Conservation (phyloP, 64 coral and sea anemone genomes). For the Platygyra sinensis region DNA sequence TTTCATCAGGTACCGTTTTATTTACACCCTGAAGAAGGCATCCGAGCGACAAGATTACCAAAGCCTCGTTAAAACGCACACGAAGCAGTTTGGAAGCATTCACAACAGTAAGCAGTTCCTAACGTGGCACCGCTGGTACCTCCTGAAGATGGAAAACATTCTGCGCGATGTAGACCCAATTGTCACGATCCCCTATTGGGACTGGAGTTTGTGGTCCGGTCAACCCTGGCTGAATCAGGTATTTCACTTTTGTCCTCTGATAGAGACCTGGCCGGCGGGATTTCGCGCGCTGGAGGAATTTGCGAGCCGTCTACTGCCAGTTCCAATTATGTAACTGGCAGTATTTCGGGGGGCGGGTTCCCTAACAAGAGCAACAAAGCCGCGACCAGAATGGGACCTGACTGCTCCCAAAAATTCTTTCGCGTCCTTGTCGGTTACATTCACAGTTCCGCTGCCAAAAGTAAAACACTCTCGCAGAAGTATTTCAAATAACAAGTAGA, state of each 20-base stretch:
- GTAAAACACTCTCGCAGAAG: too few species aligned
- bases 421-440: too few species aligned
- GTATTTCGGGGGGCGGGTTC: too few species aligned
- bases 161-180: constrained; percentile 49
- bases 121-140: constrained; percentile 66
- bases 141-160: constrained; percentile 60
- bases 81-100: constrained; percentile 5
- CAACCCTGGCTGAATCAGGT: constrained; percentile 63
- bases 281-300: too few species aligned
- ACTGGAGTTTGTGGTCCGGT: constrained; percentile 66
- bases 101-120: constrained; percentile 58
- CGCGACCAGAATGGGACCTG: too few species aligned
- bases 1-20: background rate
- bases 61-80: constrained; percentile 1
- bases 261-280: too few species aligned
- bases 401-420: background rate
- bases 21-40: background rate
- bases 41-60: background rate
- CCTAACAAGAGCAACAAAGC: too few species aligned
- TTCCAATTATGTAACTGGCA: too few species aligned
- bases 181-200: constrained; percentile 60
- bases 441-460: too few species aligned
- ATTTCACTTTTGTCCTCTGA: background rate
- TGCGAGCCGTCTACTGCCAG: too few species aligned
- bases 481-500: too few species aligned